phyloP scores from a whole-genome alignment of 2,888 invertebrate genomes.

The Drosophila nr. medialis region DNA sequence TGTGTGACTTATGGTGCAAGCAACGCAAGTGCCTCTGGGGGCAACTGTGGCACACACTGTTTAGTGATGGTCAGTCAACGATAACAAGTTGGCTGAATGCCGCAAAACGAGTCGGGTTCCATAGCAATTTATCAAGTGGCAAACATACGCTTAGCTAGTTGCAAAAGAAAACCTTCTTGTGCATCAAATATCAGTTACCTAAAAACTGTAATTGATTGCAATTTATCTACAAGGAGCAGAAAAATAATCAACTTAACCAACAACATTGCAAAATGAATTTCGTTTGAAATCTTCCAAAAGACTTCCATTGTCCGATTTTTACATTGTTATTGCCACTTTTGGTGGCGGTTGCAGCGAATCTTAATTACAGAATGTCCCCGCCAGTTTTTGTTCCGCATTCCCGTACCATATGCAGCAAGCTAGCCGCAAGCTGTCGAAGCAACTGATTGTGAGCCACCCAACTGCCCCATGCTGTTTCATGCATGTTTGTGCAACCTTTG shows the following conservation, averaged over 20 bases:
- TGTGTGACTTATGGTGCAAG: slow-evolving; percentile 66
- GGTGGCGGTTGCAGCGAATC: slow-evolving; percentile 6
- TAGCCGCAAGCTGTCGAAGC: slow-evolving; percentile 11
- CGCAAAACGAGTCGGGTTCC: slow-evolving; percentile 18
- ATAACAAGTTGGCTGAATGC: slow-evolving; percentile 53
- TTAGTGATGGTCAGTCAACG: slow-evolving; percentile 60
- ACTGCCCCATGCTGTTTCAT: slow-evolving; percentile 8
- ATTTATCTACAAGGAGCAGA: neutral
- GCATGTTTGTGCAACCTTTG: slow-evolving; percentile 52
- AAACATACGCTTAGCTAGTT: neutral
- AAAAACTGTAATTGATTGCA: neutral
- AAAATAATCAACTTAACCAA: neutral
- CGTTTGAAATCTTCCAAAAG: neutral
- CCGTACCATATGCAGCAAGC: neutral
- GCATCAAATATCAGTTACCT: neutral
- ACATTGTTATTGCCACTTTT: slow-evolving; percentile 20
- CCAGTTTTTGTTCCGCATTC: neutral
- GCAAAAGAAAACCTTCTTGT: neutral
- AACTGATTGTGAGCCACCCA: slow-evolving; percentile 16
- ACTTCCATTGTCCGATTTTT: neutral
- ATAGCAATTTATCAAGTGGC: slow-evolving; percentile 29
- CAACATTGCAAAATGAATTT: too few species aligned
- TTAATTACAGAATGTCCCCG: slow-evolving; percentile 39
- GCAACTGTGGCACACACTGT: slow-evolving; percentile 35
- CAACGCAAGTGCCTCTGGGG: slow-evolving; percentile 44